A percentile compares a stretch with the other conserved stretches of the same genome.
phyloP scores from a whole-genome alignment of 2,797 vertebrate species.

The Synaphobranchus kaupii region DNA sequence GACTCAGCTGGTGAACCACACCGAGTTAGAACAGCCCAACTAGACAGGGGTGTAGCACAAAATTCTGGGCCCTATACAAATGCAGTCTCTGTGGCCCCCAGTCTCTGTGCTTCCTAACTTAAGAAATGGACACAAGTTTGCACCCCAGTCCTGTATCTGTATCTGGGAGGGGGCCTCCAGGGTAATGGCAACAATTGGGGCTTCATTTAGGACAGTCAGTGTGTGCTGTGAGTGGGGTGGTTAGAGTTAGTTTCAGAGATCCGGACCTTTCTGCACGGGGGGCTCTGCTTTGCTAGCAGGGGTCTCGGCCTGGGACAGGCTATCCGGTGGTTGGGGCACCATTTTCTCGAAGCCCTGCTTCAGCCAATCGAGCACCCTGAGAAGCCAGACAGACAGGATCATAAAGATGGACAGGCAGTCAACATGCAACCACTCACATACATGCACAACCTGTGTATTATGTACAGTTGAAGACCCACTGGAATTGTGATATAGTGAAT shows the following conservation, averaged over 20 bases:
- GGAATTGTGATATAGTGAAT: too few species aligned
- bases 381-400: background rate
- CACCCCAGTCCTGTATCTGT: background rate
- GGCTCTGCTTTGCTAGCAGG: constrained; percentile 43
- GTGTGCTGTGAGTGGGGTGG: background rate
- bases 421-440: constrained; percentile 11
- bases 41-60: too few species aligned
- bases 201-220: background rate
- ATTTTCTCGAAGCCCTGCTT: constrained; percentile 75
- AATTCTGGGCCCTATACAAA: too few species aligned
- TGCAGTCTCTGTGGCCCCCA: too few species aligned
- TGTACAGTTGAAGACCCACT: too few species aligned
- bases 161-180: background rate
- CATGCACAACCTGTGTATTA: background rate
- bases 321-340: constrained; percentile 71
- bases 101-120: too few species aligned
- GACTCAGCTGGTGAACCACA: too few species aligned
- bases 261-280: constrained; percentile 38
- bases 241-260: background rate
- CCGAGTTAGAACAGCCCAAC: too few species aligned
- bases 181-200: background rate
- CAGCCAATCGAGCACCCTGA: constrained; percentile 74
- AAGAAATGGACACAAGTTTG: background rate
- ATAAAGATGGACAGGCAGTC: background rate
- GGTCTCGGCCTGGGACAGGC: constrained; percentile 38